Evolutionary conservation across 2,113 vertebrate genomes (phyloP).

Genomic region (Saccopteryx leptura): DNA sequence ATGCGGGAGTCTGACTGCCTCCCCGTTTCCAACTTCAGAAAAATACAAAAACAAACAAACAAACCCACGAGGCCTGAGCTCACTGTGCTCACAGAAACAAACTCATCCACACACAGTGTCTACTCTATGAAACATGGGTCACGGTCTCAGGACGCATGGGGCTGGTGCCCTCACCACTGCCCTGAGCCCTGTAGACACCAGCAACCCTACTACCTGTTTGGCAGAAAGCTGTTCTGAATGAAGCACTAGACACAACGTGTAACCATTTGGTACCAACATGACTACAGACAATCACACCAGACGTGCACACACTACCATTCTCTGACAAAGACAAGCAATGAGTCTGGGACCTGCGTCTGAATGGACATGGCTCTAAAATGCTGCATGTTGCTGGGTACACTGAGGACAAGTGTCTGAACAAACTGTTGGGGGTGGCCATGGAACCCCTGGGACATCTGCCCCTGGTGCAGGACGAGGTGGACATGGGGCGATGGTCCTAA

Average conservation of each 20-base stretch:
- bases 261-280: no score
- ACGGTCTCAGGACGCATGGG: not conserved
- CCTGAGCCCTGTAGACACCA: not conserved
- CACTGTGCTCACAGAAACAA: not conserved
- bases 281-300: not conserved
- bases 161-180: no score
- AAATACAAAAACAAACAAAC: no score
- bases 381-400: not conserved
- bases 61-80: not conserved
- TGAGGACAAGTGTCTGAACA: not conserved
- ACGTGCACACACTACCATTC: rapidly evolving
- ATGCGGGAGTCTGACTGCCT: no score
- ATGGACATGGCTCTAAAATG: not conserved
- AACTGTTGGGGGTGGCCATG: not conserved
- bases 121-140: not conserved
- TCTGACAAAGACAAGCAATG: no score
- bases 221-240: not conserved
- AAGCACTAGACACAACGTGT: rapidly evolving
- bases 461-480: no score
- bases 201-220: not conserved
- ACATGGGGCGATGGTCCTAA: no score
- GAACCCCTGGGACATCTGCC: not conserved
- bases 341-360: not conserved
- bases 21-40: no score
- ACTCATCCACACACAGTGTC: not conserved